A percentile compares a stretch with the other conserved stretches of the same genome.
Evolutionary conservation across 2,113 vertebrate genomes (phyloP).

Genomic region (Zapornia atra): DNA sequence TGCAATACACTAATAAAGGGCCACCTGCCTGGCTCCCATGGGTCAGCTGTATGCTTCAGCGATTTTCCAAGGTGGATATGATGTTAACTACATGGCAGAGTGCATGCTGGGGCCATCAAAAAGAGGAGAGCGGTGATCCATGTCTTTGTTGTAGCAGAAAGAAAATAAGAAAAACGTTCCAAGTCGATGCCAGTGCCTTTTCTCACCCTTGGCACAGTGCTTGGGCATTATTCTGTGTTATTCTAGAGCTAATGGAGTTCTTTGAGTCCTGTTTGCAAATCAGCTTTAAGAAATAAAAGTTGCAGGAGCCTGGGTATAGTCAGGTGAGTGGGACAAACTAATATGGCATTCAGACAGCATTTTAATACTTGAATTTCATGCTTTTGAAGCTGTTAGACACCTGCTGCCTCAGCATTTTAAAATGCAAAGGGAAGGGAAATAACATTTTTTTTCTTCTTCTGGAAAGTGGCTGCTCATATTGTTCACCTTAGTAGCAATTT

Average conservation of each 20-base stretch:
- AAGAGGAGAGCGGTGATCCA: not conserved
- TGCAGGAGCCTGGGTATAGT: not conserved
- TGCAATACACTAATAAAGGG: not conserved
- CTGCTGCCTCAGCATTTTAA: constrained; percentile 19
- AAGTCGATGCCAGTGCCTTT: not conserved
- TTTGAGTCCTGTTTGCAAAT: constrained; percentile 10
- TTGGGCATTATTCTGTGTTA: not conserved
- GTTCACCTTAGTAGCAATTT: not conserved
- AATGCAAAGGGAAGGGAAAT: not conserved
- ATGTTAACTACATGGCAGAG: constrained; percentile 8
- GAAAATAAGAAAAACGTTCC: constrained; percentile 25
- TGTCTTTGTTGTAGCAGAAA: not conserved
- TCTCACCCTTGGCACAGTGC: not conserved
- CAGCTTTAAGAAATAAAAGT: not conserved
- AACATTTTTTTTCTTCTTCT: not conserved
- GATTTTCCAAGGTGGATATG: not conserved
- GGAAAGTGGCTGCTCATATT: not conserved
- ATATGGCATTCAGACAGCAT: not conserved
- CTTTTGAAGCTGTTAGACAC: not conserved
- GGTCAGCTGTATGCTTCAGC: not conserved
- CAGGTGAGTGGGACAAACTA: not conserved
- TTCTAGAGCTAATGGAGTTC: not conserved
- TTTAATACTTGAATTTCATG: not conserved
- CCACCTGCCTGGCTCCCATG: not conserved
- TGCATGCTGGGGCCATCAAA: not conserved